phyloP scores from a whole-genome alignment of 2,797 vertebrate species.

The Crotalus adamanteus region DNA sequence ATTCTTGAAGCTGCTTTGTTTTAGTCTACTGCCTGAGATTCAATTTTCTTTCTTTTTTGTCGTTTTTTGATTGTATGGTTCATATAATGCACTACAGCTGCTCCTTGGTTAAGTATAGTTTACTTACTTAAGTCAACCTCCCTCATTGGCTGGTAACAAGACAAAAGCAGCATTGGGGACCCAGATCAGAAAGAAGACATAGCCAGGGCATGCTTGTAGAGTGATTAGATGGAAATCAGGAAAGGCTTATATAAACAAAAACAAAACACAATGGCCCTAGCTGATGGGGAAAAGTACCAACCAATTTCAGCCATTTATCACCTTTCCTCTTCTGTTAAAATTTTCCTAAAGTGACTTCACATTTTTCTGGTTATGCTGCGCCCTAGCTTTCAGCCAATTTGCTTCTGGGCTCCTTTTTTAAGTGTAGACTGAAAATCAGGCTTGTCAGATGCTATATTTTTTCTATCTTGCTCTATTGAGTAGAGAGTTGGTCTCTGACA shows the following conservation, averaged over 20 bases:
- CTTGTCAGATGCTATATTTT: too few relatives aligned
- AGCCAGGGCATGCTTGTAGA: not conserved
- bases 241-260: not conserved
- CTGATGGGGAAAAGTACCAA: not conserved
- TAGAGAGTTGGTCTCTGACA: too few relatives aligned
- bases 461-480: too few relatives aligned
- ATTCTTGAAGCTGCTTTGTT: not conserved
- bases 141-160: not conserved
- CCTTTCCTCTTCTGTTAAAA: not conserved
- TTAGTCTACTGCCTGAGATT: not conserved
- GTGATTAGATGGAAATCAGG: not conserved
- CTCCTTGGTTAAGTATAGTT: not conserved
- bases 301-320: not conserved
- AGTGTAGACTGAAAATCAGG: not conserved
- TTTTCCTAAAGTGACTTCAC: not conserved
- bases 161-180: not conserved
- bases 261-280: too few relatives aligned
- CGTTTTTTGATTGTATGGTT: not conserved
- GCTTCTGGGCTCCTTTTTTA: not conserved
- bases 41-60: not conserved
- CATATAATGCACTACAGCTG: not conserved
- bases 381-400: not conserved
- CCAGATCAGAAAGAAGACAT: not conserved
- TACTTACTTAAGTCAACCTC: not conserved
- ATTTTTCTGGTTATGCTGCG: not conserved